These are phyloP conservation scores for Ophion costatus DNA, from an alignment of 2,888 invertebrate species.

Conservation along the genomic window DNA sequence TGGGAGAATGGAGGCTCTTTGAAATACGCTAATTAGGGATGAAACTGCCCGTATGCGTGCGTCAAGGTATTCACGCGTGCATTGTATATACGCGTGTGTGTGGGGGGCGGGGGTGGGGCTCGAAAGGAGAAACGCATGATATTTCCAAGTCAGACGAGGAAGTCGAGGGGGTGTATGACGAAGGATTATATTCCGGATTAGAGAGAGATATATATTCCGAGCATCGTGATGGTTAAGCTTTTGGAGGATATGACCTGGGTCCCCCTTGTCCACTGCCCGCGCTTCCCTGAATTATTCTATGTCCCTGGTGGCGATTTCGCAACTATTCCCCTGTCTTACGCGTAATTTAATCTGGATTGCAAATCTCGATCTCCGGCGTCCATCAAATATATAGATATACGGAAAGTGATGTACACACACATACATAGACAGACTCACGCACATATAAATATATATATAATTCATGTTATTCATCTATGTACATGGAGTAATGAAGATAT, in stretches of 20 bases:
- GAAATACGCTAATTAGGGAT: background rate
- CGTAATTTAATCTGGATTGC: slow-evolving; percentile 10
- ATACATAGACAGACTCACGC: too few species aligned
- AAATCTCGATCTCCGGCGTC: background rate
- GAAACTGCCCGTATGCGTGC: slow-evolving; percentile 7
- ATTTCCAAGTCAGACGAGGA: slow-evolving; percentile 74
- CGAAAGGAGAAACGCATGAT: slow-evolving; percentile 71
- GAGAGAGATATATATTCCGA: slow-evolving; percentile 56
- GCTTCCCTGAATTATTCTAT: slow-evolving; percentile 46
- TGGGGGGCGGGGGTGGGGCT: background rate
- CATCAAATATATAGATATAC: background rate
- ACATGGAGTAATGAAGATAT: too few species aligned
- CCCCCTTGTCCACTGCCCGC: slow-evolving; percentile 25
- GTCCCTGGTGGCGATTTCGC: slow-evolving; percentile 44
- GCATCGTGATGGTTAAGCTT: slow-evolving; percentile 54
- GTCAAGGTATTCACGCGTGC: background rate
- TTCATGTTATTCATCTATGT: too few species aligned
- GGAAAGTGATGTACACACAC: background rate
- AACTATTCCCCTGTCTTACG: slow-evolving; percentile 35
- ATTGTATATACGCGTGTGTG: background rate
- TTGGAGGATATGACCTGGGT: slow-evolving; percentile 51
- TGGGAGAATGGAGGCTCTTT: background rate
- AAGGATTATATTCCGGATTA: slow-evolving; percentile 73
- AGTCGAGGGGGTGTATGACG: slow-evolving; percentile 34
- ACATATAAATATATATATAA: too few species aligned